phyloP scores from a whole-genome alignment of 53 echinoderm and acorn worm species.

The Paracentrotus lividus region DNA sequence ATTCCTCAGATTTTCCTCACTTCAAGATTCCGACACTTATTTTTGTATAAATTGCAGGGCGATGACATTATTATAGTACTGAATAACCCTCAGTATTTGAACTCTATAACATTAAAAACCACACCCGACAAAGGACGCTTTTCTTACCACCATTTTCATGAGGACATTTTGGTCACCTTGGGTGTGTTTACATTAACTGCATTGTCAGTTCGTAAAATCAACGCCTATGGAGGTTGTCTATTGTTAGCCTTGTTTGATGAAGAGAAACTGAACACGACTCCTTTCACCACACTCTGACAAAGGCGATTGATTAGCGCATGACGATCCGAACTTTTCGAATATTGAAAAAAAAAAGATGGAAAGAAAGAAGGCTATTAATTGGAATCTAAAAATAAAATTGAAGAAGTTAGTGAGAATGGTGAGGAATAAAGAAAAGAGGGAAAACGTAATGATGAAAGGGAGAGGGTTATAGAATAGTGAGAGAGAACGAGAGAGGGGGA shows the following conservation, averaged over 20 bases:
- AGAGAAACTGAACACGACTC: slow-evolving; percentile 22
- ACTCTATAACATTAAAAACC: neutral
- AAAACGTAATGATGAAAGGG: too few relatives aligned
- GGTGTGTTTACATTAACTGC: slow-evolving; percentile 28
- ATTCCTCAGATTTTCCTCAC: too few relatives aligned
- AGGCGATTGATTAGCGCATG: neutral
- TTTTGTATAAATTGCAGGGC: too few relatives aligned
- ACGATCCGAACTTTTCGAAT: too few relatives aligned
- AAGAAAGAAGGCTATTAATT: too few relatives aligned
- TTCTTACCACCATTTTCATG: neutral
- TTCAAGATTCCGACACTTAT: too few relatives aligned
- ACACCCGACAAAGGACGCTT: slow-evolving; percentile 18
- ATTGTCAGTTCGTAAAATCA: neutral
- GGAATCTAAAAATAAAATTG: too few relatives aligned
- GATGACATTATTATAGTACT: too few relatives aligned
- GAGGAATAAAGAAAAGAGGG: too few relatives aligned
- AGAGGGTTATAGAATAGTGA: too few relatives aligned
- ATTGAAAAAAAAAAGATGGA: neutral
- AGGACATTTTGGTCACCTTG: neutral
- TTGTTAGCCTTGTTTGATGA: neutral
- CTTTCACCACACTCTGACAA: slow-evolving; percentile 22
- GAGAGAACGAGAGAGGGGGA: neutral
- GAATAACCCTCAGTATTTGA: too few relatives aligned
- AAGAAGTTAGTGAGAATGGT: too few relatives aligned
- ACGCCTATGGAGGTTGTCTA: neutral